Base-by-base conservation (phyloP, 2,888 invertebrate genomes). In the Acleris laterana region DNA sequence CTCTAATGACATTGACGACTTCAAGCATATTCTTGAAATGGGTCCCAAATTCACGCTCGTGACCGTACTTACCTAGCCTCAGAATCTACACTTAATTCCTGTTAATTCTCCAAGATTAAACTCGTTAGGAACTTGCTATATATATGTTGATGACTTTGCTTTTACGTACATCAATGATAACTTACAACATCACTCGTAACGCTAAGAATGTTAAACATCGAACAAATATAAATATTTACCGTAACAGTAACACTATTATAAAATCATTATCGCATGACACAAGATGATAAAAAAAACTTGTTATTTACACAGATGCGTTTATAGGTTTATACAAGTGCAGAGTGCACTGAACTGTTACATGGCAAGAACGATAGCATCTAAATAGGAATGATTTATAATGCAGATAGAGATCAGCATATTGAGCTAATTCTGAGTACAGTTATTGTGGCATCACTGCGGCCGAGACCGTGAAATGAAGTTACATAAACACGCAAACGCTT, bases 351-450 rank as follows among this genome's bases (percentile, higher is more conserved):
- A 72, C 76, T 70, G 69, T 70, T 63, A 70, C 71, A 69, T 70
- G 55, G 59, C 66, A 70, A 72, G 64, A 68, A 60, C 55, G 64
- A 75, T 74, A 69, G 48, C 53, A 73, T 74, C 73, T 68, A 50
- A 48, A 62, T 70, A 66, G 67, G 64, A 68, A 73, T 73, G 75
- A 76, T 73, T 74, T 73, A 76, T 71, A 72, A 71, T 67, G 57
- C 63, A 64, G 74, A 76, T 76, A 73, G 59, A 52, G 61, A 76
- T 76, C 75, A 64, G 48, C 53, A 69, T 70, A 72, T 72, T 71
- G 70, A 71, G 69, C 72, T 70, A 66, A 71, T 70, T 70, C 65
- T 28, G 42, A 20, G 20, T 46, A 63, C 58, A 60, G 59, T 49
- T 55, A 53, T 60, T 56, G 55, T 56, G 50, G 38, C 50, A 60